phyloP scores from a whole-genome alignment of 2,113 vertebrate species.

The Pithys albifrons region DNA sequence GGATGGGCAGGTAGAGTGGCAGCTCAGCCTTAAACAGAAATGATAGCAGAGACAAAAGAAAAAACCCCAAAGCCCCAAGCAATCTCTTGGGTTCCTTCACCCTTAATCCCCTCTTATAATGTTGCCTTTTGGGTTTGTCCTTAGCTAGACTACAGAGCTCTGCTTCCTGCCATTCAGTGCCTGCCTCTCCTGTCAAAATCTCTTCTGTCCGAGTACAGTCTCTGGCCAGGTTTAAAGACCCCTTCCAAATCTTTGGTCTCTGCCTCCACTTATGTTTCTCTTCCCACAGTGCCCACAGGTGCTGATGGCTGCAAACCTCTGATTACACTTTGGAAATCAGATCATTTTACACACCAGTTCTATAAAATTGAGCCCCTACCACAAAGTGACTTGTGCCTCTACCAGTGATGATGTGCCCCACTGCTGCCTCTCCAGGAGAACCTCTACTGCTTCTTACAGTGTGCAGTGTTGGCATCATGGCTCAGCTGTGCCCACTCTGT shows the following conservation, averaged over 20 bases:
- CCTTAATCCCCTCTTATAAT: not conserved
- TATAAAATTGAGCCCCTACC: not conserved
- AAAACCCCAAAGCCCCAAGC: not conserved
- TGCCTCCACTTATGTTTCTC: not conserved
- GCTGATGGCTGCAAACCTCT: not conserved
- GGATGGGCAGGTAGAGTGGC: not conserved
- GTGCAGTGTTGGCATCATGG: not conserved
- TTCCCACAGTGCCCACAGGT: not conserved
- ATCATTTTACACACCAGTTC: not conserved
- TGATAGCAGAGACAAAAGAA: not conserved
- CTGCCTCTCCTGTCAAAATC: not conserved
- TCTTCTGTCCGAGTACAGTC: not conserved
- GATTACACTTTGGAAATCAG: not conserved
- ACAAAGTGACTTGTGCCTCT: not conserved
- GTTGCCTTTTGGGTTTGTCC: not conserved
- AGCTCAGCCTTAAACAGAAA: not conserved
- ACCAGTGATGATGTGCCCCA: rapidly evolving
- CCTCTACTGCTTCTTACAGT: not conserved
- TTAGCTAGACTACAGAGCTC: not conserved
- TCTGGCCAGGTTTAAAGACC: not conserved
- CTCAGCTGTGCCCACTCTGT: not conserved
- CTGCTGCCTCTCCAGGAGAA: rapidly evolving
- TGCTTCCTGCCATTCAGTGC: not conserved
- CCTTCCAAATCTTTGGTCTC: not conserved
- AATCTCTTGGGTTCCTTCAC: not conserved